Evolutionary conservation across 2,113 vertebrate species (phyloP).

Genomic region (Nannospalax galili): DNA sequence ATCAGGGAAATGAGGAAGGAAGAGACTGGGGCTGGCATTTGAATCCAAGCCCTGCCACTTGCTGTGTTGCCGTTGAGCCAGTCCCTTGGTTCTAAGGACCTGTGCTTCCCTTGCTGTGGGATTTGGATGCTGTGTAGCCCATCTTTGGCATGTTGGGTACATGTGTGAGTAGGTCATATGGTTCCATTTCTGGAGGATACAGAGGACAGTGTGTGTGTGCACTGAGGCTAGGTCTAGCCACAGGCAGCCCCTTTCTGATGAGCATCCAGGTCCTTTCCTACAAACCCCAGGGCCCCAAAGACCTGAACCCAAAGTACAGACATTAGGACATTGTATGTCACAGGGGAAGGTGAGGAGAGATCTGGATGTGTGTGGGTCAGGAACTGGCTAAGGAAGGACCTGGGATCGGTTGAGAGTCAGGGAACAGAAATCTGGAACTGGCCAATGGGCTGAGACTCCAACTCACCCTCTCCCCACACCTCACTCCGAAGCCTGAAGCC

Average conservation of each 20-base stretch:
- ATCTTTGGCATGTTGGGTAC: not conserved
- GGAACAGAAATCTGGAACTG: not conserved
- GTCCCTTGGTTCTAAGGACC: fast-evolving
- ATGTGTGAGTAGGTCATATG: fast-evolving
- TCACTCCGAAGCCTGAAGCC: not conserved
- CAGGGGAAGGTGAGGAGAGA: not conserved
- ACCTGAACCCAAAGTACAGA: not conserved
- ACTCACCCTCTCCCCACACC: fast-evolving
- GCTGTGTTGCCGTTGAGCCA: not conserved
- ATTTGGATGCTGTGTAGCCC: fast-evolving
- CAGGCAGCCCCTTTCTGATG: not conserved
- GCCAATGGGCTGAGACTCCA: not conserved
- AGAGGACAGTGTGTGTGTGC: fast-evolving
- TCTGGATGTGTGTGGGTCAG: not conserved
- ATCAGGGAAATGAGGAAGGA: not conserved
- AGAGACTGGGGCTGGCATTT: not conserved
- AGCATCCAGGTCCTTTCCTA: not conserved
- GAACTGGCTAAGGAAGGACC: not conserved
- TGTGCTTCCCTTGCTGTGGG: not conserved
- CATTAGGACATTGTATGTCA: not conserved
- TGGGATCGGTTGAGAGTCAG: not conserved
- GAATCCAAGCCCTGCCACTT: not conserved
- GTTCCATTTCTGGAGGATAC: fast-evolving
- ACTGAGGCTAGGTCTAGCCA: fast-evolving
- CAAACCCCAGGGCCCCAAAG: too few relatives aligned